Base-by-base conservation (phyloP, 2,888 invertebrate species). In the Philonicus albiceps region DNA sequence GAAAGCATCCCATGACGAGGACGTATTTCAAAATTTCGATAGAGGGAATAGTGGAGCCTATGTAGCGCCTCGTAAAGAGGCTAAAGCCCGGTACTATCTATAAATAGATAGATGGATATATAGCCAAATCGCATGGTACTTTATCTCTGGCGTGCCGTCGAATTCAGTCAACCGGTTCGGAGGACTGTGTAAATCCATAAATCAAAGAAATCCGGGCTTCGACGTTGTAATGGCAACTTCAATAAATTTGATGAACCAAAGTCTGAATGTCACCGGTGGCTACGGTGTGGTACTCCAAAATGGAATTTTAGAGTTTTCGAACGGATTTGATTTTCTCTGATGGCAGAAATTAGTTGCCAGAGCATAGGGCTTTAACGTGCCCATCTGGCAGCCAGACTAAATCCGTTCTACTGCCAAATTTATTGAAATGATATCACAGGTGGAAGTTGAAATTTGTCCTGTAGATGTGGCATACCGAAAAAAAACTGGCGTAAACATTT, bases 171-270 rank as follows among this genome's bases (percentile, higher is more conserved):
- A 2, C 64, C 27, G 27, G 13, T 11, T 27, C 64, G 22, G 0
- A 13, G 64, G 11, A 27, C 22, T 11, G 64, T n/a, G 64, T 11
- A 64, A 64, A 64, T 64, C 27, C 64, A 64, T 64, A 64, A 64
- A 64, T 64, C 64, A 64, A 64, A 64, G 64, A 64, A 64, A 64
- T 64, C 64, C 64, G 27, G 64, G 3, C 64, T 64, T 7, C 64
- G 64, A 64, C 64, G 64, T 64, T n/a, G 27, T 64, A 27, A 64
- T 64, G 64, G 64, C 27, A 74, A 31, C 31, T 74, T 74, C 74
- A 74, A 74, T 74, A 31, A 74, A 74, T 74, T 74, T 74, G 74
- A 74, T 74, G 19, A 31, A 74, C 31, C 74, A 64, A 64, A 64
- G 64, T 19, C 64, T 27, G 64, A 11, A 64, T 64, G 64, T 64